A percentile compares a stretch with the other conserved stretches of the same genome.
These are phyloP conservation scores for Campylomormyrus numenius DNA, from an alignment of 2,113 vertebrate species.

Conservation along the genomic window DNA sequence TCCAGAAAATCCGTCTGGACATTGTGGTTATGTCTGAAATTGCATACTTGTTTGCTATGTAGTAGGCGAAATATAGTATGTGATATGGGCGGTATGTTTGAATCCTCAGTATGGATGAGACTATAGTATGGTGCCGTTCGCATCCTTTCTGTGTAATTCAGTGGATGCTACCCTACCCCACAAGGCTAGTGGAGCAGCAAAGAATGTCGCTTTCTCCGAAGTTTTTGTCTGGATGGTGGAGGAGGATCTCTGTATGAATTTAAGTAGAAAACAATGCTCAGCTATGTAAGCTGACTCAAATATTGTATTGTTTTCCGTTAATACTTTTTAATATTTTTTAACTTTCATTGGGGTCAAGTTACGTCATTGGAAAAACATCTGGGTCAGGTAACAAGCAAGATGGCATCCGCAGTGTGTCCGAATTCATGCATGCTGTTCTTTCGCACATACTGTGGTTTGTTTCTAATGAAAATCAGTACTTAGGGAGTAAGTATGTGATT, in stretches of 20 bases:
- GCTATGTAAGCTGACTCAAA: not conserved
- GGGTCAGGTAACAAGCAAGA: too few relatives aligned
- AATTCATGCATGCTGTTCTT: not conserved
- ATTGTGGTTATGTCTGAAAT: not conserved
- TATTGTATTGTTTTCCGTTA: not conserved
- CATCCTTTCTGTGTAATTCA: not conserved
- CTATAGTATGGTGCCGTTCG: too few relatives aligned
- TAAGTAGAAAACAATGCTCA: not conserved
- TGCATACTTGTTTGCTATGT: not conserved
- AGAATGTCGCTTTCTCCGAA: not conserved
- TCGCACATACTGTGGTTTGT: not conserved
- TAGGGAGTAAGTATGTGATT: not conserved
- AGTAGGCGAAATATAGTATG: not conserved
- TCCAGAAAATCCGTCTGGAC: not conserved
- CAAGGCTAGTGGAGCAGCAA: not conserved
- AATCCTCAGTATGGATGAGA: too few relatives aligned
- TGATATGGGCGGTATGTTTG: not conserved
- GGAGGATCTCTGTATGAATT: not conserved
- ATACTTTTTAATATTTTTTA: not conserved
- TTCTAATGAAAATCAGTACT: not conserved
- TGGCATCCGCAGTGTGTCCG: not conserved
- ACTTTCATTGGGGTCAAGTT: not conserved
- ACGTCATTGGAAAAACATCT: not conserved
- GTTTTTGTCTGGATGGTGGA: not conserved
- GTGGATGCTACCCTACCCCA: not conserved